These are phyloP conservation scores for Reinhardtius hippoglossoides DNA, from an alignment of 2,113 vertebrate species.

Conservation along the genomic window DNA sequence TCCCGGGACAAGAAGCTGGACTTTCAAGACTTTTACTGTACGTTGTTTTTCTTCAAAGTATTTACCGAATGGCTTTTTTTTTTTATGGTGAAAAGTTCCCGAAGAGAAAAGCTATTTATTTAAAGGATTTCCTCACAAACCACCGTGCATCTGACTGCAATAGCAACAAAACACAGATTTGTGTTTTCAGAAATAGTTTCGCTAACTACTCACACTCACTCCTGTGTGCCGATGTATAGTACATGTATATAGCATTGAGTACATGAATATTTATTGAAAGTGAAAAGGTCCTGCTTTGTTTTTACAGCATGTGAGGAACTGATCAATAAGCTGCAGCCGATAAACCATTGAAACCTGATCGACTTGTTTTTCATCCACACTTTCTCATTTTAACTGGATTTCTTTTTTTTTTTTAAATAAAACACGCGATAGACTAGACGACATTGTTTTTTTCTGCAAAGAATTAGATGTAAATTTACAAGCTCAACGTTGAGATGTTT, in stretches of 20 bases:
- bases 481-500: conserved; percentile 70
- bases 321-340: conserved; percentile 65
- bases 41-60: conserved; percentile 4
- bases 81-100: conserved; percentile 29
- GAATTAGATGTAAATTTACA: conserved; percentile 75
- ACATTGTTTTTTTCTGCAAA: conserved; percentile 75
- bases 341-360: conserved; percentile 58
- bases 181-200: conserved; percentile 71
- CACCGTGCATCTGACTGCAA: conserved; percentile 90
- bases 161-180: conserved; percentile 75
- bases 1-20: conserved; percentile 46
- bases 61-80: conserved; percentile 53
- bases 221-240: conserved; percentile 86
- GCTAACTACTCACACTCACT: conserved; percentile 78
- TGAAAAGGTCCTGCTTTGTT: conserved; percentile 81
- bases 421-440: conserved; percentile 50
- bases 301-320: conserved; percentile 72
- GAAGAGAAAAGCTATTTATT: conserved; percentile 81
- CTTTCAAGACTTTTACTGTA: conserved; percentile 38
- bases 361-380: conserved; percentile 48
- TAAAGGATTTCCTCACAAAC: conserved; percentile 77
- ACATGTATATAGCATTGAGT: conserved; percentile 92
- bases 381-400: conserved; percentile 49
- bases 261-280: conserved; percentile 93
- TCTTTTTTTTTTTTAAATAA: neutral